phyloP scores from a whole-genome alignment of 2,888 invertebrate species.

The Yponomeuta malinellus region DNA sequence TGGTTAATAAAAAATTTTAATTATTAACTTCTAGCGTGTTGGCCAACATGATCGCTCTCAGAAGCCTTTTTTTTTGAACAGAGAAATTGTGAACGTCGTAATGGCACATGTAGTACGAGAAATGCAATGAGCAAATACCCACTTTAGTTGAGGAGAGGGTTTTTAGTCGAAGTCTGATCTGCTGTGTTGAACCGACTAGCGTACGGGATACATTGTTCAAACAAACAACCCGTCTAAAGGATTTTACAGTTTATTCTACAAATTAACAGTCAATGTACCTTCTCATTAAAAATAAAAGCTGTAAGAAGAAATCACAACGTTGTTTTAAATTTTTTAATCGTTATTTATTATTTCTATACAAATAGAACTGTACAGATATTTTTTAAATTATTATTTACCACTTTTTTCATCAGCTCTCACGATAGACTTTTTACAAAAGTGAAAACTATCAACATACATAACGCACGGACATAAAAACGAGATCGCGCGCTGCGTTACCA shows the following conservation, averaged over 20 bases:
- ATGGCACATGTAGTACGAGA: too few relatives aligned
- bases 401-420: slow-evolving; percentile 66
- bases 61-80: too few relatives aligned
- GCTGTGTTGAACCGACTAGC: too few relatives aligned
- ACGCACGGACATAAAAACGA: slow-evolving; percentile 62
- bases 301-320: slow-evolving; percentile 70
- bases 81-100: too few relatives aligned
- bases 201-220: slow-evolving; percentile 24
- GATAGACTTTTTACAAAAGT: slow-evolving; percentile 78
- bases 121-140: too few relatives aligned
- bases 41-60: too few relatives aligned
- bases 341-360: slow-evolving; percentile 78
- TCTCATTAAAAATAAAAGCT: slow-evolving; percentile 43
- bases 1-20: too few relatives aligned
- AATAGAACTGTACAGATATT: slow-evolving; percentile 78
- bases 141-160: too few relatives aligned
- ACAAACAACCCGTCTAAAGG: slow-evolving; percentile 57
- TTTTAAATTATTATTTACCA: slow-evolving; percentile 74
- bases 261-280: slow-evolving; percentile 64
- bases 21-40: too few relatives aligned
- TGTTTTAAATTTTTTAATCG: slow-evolving; percentile 70
- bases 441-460: slow-evolving; percentile 74
- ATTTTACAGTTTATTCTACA: slow-evolving; percentile 71
- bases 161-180: too few relatives aligned
- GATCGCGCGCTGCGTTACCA: slow-evolving; percentile 44